Conservation (phyloP, 2,888 invertebrate species). For the Hemistola chrysoprasaria region DNA sequence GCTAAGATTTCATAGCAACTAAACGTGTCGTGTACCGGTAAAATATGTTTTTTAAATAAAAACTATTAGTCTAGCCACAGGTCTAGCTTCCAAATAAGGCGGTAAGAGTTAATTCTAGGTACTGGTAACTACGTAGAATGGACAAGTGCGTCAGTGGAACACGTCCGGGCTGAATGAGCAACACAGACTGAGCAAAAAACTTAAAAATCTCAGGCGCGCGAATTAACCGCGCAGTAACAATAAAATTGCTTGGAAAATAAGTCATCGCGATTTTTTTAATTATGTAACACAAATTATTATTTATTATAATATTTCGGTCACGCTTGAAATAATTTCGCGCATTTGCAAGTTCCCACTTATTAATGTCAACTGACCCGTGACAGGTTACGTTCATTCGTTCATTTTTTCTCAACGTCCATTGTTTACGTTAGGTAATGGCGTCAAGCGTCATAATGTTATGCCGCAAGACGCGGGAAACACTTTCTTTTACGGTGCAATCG, state of each 20-base stretch:
- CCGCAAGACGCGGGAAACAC: conserved; percentile 40
- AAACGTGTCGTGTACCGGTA: too few relatives aligned
- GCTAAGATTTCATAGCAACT: too few relatives aligned
- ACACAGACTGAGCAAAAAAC: conserved; percentile 3
- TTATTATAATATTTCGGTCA: conserved; percentile 4
- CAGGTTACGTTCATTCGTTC: conserved; percentile 42
- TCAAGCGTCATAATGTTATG: conserved; percentile 43
- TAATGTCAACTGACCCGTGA: conserved; percentile 57
- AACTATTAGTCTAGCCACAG: not conserved
- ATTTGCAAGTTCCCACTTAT: conserved; percentile 51
- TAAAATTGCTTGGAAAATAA: conserved; percentile 17
- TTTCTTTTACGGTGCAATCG: conserved; percentile 42
- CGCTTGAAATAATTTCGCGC: conserved; percentile 9
- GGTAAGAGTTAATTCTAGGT: too few relatives aligned
- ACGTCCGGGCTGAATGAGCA: conserved; percentile 10
- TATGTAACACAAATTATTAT: conserved; percentile 16
- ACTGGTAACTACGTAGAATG: not conserved
- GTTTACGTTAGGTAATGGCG: conserved; percentile 50
- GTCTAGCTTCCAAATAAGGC: conserved; percentile 15
- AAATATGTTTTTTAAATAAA: conserved; percentile 9
- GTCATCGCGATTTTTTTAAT: conserved; percentile 14
- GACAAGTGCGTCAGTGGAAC: conserved; percentile 6
- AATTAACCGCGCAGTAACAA: conserved; percentile 7
- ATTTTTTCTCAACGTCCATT: conserved; percentile 42
- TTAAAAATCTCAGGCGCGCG: conserved; percentile 10